Evolutionary conservation across 2,888 invertebrate species (phyloP), one percentile per base, ranked within the genome.

Genomic region (Drosophila kambysellisi): DNA sequence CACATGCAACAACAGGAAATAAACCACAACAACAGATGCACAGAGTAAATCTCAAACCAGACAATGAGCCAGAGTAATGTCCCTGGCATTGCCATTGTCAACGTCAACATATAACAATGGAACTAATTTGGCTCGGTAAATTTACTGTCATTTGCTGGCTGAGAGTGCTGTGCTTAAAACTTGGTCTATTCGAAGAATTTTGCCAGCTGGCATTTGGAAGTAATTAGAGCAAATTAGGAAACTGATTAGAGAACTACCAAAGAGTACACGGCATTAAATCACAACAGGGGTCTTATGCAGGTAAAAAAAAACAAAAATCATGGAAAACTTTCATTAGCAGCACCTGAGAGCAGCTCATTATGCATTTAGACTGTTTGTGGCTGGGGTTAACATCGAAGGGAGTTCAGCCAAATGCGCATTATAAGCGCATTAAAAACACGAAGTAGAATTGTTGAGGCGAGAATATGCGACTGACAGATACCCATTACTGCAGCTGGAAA

Each of bases 151-250:
- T 53, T 29, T 15, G n/a, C 20, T 15, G 35, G 29, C 43, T 29
- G 37, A 48, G 57, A 30, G 37, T 33, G 30, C 58, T 63, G 35
- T 48, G 39, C 39, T 20, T 65, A 46, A 57, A 58, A 58, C 51
- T 57, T 35, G 51, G 29, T 62, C 61, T 25, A n/a, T 43, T 52
- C 48, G n/a, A 35, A 57, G 8, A 41, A 62, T 68, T 63, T 61
- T 60, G 41, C 41, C 41, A 63, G 35, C 77, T 74, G 54, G 20
- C 59, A 79, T 69, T 73, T 74, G 76, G 60, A 37, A 46, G 76
- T 66, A 89, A 84, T 89, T 78, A 80, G 58, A 59, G 59, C 71
- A 75, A 89, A 86, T 86, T 89, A 76, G 84, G 57, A 73, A 67
- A 77, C 76, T 84, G 75, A 82, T 80, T 78, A 80, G 65, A 68